phyloP scores from a whole-genome alignment of 2,113 vertebrate species.

The Leptosomus discolor region DNA sequence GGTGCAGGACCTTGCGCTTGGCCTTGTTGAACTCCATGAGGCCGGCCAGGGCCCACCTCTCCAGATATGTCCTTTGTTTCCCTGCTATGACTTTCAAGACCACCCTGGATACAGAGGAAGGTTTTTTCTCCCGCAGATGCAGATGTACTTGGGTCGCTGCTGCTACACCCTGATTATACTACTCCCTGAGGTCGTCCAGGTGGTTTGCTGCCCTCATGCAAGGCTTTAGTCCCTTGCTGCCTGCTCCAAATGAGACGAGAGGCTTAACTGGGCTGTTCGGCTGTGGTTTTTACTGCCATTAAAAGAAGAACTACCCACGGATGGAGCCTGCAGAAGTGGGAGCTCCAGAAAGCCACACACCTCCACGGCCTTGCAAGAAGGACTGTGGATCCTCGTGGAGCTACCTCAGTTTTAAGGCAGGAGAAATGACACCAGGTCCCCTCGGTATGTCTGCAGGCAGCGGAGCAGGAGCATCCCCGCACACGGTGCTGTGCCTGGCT shows the following conservation, averaged over 20 bases:
- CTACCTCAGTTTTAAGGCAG: neutral
- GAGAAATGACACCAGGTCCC: neutral
- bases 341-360: neutral
- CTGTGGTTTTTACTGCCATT: neutral
- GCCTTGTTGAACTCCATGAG: too few relatives aligned
- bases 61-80: neutral
- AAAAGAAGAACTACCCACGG: neutral
- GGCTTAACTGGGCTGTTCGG: neutral
- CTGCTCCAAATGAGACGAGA: neutral
- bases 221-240: neutral
- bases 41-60: too few relatives aligned
- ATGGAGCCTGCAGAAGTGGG: fast-evolving
- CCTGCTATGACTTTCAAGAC: neutral
- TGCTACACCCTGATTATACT: neutral
- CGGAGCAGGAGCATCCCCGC: fast-evolving
- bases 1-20: too few relatives aligned
- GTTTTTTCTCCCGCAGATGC: fast-evolving
- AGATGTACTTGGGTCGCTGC: neutral
- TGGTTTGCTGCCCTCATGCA: neutral
- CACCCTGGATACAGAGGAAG: neutral
- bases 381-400: neutral
- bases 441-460: neutral
- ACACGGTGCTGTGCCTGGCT: neutral
- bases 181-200: too few relatives aligned
- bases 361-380: neutral